Conservation (phyloP, 2,797 vertebrate species). For the Garrulus glandarius region DNA sequence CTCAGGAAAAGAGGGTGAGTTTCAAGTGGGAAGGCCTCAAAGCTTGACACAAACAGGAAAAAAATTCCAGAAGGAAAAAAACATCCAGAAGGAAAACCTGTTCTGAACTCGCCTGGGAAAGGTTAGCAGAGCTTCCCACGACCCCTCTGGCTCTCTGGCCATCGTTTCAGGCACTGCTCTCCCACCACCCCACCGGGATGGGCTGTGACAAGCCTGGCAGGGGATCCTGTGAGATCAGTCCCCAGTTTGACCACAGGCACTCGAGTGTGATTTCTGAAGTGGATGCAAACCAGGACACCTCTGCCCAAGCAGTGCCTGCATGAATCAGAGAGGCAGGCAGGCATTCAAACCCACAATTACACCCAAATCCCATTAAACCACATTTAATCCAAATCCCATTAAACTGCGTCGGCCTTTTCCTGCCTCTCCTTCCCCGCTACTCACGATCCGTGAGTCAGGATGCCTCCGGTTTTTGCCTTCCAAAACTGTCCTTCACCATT, state of each 20-base stretch:
- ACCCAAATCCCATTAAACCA: slow-evolving; percentile 2
- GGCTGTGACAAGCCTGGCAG: not conserved
- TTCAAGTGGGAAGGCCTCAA: not conserved
- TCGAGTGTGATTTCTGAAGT: not conserved
- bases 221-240: not conserved
- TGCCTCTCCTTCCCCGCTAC: not conserved
- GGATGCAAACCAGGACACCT: not conserved
- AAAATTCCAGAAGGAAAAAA: not conserved
- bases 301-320: not conserved
- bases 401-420: not conserved
- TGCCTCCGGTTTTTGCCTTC: not conserved
- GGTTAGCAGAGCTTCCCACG: not conserved
- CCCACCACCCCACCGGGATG: not conserved
- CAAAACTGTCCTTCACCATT: not conserved
- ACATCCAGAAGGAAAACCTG: not conserved
- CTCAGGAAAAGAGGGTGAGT: not conserved
- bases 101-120: not conserved
- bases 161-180: not conserved
- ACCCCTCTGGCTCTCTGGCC: not conserved
- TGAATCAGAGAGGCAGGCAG: not conserved
- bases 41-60: not conserved
- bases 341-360: not conserved
- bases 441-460: not conserved
- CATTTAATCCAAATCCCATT: not conserved
- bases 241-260: not conserved